Evolutionary conservation across 2,797 vertebrate genomes (phyloP), one percentile per base, ranked within the genome.

Genomic region (Cetoscarus ocellatus): DNA sequence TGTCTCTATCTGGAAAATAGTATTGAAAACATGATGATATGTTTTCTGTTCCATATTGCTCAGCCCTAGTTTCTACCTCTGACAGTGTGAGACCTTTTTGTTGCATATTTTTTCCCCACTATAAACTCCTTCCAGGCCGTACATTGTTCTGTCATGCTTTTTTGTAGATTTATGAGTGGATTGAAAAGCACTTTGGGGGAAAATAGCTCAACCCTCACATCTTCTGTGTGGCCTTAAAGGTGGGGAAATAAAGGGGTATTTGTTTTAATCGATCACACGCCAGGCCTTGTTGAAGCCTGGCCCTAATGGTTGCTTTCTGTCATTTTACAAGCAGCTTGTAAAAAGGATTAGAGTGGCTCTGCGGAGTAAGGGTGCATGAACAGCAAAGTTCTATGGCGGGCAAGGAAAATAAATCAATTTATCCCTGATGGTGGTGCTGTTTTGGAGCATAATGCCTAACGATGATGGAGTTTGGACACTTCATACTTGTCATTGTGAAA

Each of bases 401-500:
- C 76, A 60, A 81, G 79, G 73, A 88, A 92, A 93, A 94, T 90
- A 88, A 93, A 94, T 94, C 92, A 92, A 92, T 93, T 91, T 89
- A 82, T 90, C 84, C 76, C 79, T 76, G 82, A 90, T 89, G 91
- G 91, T 62, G 83, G 81, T 83, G 73, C 84, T 84, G 84, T 90
- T 92, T 83, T 83, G 91, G 88, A 90, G 85, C 91, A 84, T 90
- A 86, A 88, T 85, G 90, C 81, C 79, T 93, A 94, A 94, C 87
- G 80, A 94, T 94, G 92, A 93, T 93, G 87, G 93, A 94, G 93
- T 91, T 93, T 84, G 83, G 90, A 91, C 93, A 92, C 90, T 93
- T 93, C 86, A 90, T 93, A 93, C 91, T 92, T 94, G 93, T 94
- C 93, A 91, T 83, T 88, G 91, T 91, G 90, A 90, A 93, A 93